These are phyloP conservation scores for Scomberomorus guttatus DNA, from an alignment of 2,797 vertebrate genomes.

Conservation along the genomic window DNA sequence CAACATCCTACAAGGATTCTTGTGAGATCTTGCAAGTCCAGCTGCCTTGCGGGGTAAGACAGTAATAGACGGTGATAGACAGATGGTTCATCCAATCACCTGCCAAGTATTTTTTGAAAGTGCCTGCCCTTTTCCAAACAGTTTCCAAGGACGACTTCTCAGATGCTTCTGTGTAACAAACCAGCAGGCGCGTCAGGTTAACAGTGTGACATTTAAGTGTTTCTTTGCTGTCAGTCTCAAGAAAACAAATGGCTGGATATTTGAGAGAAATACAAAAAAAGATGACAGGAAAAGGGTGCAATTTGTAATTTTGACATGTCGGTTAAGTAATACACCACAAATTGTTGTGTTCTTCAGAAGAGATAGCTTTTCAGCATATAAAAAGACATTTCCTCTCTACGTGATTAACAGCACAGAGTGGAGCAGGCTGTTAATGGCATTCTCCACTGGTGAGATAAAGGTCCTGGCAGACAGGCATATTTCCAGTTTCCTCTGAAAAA, in stretches of 20 bases:
- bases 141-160: too few relatives aligned
- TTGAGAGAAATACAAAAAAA: constrained; percentile 17
- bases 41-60: too few relatives aligned
- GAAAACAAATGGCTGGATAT: neutral
- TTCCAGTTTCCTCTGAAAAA: constrained; percentile 69
- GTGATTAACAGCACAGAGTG: constrained; percentile 68
- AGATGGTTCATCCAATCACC: too few relatives aligned
- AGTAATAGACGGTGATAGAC: too few relatives aligned
- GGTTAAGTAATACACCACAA: constrained; percentile 24
- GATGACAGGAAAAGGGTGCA: neutral
- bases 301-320: constrained; percentile 47
- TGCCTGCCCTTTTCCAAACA: too few relatives aligned
- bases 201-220: constrained; percentile 26
- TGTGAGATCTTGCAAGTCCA: too few relatives aligned
- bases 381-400: constrained; percentile 57
- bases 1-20: too few relatives aligned
- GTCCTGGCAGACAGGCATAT: constrained; percentile 41
- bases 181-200: too few relatives aligned
- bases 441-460: constrained; percentile 61
- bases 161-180: too few relatives aligned
- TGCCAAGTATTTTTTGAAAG: too few relatives aligned
- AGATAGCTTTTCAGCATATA: constrained; percentile 49
- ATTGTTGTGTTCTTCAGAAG: constrained; percentile 33
- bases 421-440: constrained; percentile 57
- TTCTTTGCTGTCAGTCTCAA: constrained; percentile 19